Base-by-base conservation (phyloP, 2,797 vertebrate genomes). In the Sebastes jordani region DNA sequence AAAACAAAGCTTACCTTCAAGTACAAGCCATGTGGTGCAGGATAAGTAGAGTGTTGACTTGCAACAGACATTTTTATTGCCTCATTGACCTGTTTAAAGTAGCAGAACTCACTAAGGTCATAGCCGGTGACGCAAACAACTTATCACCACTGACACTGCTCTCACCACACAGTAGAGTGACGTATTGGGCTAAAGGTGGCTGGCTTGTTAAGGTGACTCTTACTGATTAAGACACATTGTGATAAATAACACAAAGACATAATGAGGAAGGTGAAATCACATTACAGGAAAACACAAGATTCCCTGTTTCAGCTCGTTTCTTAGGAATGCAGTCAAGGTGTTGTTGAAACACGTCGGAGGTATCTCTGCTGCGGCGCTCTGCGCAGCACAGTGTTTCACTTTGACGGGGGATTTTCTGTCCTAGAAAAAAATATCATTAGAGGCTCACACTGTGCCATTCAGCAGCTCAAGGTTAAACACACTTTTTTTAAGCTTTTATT, bases 241-340 rank as follows among this genome's bases (percentile, higher is more conserved):
- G 55, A 77, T 70, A 36, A 54, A 71, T 5, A 60, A 72, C 14
- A 49, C 22, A 64, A 25, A 46, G 8, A 71, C 2, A 2, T 32
- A 56, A 62, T 16, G 56, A 54, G 8, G 16, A 63, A 34, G 20
- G 3, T 3, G 5, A 52, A 62, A 74, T 70, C 3, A 27, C 38
- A 32, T 65, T 27, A 54, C 14, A 29, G 7, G 18, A 29, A 30
- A 73, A 76, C 7, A 6, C 54, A 63, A 9, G 65, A 66, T 29
- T 77, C 81, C 20, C 5, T 90, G 93, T 95, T 89, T 73, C 55
- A 84, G 82, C 94, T 86, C 90, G 94, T 90, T 82, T 59, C 67
- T 54, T 2, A 85, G 90, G 94, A 95, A 95, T 94, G 93, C 49
- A 38, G 79, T 23, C 1, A 3, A 49, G 75, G 81, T 27, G 67